Conservation (phyloP, 2,797 vertebrate genomes). For the Microchirus variegatus region DNA sequence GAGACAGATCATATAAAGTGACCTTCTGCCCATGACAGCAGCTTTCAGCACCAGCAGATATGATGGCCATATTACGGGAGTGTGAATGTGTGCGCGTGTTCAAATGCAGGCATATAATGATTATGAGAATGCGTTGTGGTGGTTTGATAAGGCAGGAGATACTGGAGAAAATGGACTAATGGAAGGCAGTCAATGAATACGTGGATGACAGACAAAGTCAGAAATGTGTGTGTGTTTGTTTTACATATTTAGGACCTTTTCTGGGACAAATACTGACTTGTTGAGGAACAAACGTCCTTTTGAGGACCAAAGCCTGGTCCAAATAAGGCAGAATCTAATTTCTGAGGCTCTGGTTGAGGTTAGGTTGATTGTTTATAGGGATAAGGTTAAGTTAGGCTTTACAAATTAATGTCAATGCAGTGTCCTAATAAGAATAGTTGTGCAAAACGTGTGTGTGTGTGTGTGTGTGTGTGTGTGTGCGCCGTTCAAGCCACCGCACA, state of each 20-base stretch:
- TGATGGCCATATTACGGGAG: constrained; percentile 49
- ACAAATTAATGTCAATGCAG: no score
- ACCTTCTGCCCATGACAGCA: constrained; percentile 68
- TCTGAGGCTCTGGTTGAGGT: no score
- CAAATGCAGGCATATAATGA: constrained; percentile 35
- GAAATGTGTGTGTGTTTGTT: constrained; percentile 10
- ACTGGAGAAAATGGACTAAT: constrained; percentile 29
- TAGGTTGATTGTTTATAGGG: no score
- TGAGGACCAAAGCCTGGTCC: no score
- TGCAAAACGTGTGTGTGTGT: no score
- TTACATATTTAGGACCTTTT: neutral
- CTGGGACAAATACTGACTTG: no score
- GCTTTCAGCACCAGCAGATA: constrained; percentile 73
- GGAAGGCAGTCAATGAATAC: constrained; percentile 39
- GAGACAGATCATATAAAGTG: constrained; percentile 53
- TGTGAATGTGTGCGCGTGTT: constrained; percentile 2
- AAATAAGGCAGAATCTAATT: no score
- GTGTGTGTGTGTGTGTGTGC: no score
- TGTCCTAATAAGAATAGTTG: no score
- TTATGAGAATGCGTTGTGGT: constrained; percentile 56
- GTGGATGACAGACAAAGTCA: constrained; percentile 51
- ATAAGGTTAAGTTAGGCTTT: no score
- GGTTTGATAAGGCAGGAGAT: constrained; percentile 53
- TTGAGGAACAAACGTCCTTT: no score
- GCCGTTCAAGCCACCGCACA: no score